A percentile compares a stretch with the other conserved stretches of the same genome.
phyloP scores from a whole-genome alignment of 2,797 vertebrate genomes.

The Vultur gryphus region DNA sequence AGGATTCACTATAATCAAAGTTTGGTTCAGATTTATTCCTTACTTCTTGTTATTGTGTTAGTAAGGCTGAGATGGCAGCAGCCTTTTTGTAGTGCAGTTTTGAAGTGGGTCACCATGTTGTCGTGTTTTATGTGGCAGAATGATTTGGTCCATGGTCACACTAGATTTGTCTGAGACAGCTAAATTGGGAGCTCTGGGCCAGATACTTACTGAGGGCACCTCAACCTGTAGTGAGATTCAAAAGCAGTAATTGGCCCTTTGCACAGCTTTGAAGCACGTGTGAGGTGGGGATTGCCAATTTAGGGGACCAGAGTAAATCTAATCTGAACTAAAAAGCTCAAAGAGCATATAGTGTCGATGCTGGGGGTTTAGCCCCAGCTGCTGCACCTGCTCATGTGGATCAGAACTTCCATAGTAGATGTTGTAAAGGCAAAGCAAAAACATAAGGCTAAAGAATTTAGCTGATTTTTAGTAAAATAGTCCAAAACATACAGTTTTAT shows the following conservation, averaged over 20 bases:
- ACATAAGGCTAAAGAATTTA: neutral
- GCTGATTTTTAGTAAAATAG: neutral
- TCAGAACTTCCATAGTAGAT: neutral
- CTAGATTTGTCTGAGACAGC: neutral
- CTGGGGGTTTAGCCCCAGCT: neutral
- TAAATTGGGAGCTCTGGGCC: neutral
- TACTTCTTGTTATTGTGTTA: neutral
- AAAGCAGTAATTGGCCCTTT: neutral
- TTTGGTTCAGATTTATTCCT: neutral
- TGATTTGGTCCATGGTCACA: neutral
- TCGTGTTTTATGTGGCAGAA: neutral
- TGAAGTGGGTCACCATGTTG: rapidly evolving
- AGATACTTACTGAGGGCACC: neutral
- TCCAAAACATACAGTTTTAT: neutral
- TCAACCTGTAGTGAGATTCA: neutral
- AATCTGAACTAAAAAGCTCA: neutral
- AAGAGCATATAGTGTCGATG: neutral
- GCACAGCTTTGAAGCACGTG: neutral
- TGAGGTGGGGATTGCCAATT: neutral
- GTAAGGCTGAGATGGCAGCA: neutral
- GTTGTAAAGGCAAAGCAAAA: neutral
- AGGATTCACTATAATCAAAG: neutral
- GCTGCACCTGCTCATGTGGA: rapidly evolving
- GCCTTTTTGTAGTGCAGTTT: neutral
- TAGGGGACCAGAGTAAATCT: neutral